Percentiles rank a stretch among this genome's conserved stretches.
Conservation (phyloP, 1,140 invertebrate genomes). For the Melanaphis sacchari region DNA sequence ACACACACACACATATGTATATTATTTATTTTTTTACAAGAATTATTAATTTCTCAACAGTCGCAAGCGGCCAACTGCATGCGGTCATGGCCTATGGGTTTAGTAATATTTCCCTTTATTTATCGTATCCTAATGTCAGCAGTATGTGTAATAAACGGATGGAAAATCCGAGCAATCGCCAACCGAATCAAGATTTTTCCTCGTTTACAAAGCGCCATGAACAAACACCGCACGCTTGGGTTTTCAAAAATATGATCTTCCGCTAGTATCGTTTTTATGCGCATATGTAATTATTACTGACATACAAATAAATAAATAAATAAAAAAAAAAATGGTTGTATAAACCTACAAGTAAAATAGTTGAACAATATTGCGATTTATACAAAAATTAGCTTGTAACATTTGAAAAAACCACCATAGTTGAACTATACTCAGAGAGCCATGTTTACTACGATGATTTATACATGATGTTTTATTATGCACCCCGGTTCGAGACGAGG, state of each 20-base stretch:
- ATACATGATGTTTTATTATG: not conserved
- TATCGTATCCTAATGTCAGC: not conserved
- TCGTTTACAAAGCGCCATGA: not conserved
- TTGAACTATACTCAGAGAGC: not conserved
- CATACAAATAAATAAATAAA: not conserved
- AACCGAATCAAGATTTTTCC: not conserved
- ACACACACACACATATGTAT: not conserved
- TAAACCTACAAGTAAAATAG: not conserved
- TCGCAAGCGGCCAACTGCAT: not conserved
- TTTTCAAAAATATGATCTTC: not conserved
- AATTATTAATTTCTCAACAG: slow-evolving; percentile 19
- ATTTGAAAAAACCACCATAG: not conserved
- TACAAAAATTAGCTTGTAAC: not conserved
- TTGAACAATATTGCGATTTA: not conserved
- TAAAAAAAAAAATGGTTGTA: not conserved
- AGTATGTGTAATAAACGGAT: not conserved
- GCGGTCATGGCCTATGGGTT: not conserved
- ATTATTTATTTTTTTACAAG: not conserved
- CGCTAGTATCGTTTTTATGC: not conserved
- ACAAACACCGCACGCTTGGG: not conserved
- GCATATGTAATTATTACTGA: not conserved
- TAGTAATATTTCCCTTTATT: not conserved
- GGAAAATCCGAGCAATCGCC: not conserved
- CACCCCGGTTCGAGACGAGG: not conserved
- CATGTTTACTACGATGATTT: not conserved